These are phyloP conservation scores for Tyrannus savana DNA, from an alignment of 2,113 vertebrate genomes.

Conservation along the genomic window DNA sequence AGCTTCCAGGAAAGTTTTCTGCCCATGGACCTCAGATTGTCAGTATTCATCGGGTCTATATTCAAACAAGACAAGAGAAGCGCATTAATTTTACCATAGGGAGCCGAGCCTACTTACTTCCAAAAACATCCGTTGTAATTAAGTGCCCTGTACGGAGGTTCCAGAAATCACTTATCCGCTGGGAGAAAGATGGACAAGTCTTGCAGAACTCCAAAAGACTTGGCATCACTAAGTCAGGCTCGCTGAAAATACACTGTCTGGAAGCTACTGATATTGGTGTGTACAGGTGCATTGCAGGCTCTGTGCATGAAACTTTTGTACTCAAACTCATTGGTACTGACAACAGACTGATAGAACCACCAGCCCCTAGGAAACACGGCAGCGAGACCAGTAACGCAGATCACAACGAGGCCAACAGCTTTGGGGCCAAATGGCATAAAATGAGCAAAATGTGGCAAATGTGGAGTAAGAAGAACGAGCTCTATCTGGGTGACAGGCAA, in stretches of 20 bases:
- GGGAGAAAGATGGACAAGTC: slow-evolving; percentile 84
- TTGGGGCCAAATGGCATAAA: slow-evolving; percentile 79
- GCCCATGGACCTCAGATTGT: slow-evolving; percentile 77
- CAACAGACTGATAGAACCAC: slow-evolving; percentile 77
- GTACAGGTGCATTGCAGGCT: slow-evolving; percentile 84
- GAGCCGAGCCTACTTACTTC: slow-evolving; percentile 86
- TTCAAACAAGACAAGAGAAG: slow-evolving; percentile 86
- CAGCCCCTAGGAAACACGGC: neutral
- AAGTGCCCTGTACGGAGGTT: slow-evolving; percentile 86
- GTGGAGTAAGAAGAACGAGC: slow-evolving; percentile 78
- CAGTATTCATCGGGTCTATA: slow-evolving; percentile 81
- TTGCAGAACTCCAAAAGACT: slow-evolving; percentile 80
- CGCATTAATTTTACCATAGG: slow-evolving; percentile 87
- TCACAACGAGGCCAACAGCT: slow-evolving; percentile 59
- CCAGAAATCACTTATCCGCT: slow-evolving; percentile 84
- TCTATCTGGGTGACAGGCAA: slow-evolving; percentile 70
- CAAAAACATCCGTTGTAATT: slow-evolving; percentile 88
- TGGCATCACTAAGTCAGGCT: slow-evolving; percentile 84
- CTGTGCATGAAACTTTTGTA: slow-evolving; percentile 77
- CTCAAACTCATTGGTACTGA: slow-evolving; percentile 87
- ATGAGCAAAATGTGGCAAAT: slow-evolving; percentile 75
- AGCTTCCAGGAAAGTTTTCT: slow-evolving; percentile 60
- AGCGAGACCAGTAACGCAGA: neutral
- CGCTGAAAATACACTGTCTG: slow-evolving; percentile 84
- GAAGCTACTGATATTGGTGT: slow-evolving; percentile 77